Base-by-base conservation (phyloP, 92 coral and sea anemone species). In the Porites divaricata region DNA sequence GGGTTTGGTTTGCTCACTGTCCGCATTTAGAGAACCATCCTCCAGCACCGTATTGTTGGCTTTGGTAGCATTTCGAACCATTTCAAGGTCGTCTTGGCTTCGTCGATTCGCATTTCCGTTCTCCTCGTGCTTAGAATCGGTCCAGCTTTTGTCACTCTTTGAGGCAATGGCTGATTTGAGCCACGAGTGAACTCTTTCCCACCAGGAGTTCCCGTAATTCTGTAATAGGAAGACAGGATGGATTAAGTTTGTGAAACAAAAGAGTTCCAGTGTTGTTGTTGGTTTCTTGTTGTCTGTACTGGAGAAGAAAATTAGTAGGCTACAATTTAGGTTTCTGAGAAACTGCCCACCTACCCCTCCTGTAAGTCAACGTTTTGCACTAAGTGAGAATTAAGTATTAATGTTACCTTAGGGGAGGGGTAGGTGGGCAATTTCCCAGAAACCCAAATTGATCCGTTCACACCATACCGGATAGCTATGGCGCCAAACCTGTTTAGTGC, bases 161-260 rank as follows among this genome's bases (percentile, higher is more conserved):
- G 2, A 54, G 77, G 26, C 6, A 21, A 73, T 73, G 1, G 77
- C 45, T 21, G 61, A 73, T 73, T 73, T 73, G 9, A 73, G 59
- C 52, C 41, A 54, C 8, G 41, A 28, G 4, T 22, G 2, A 62
- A 73, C 52, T 73, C 63, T 73, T 73, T 20, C 52, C 15, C 62
- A 25, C 9, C 21, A 11, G 15, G 77, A 41, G 53, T 21, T 51
- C 1, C 12, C 35, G 17, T 23, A 13, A 2, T 72, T 72, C 77
- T 73, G 77, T 2, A 52, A 12, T 1, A 11, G 12, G 52, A 73
- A 4, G 12, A 54, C 59, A 54, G 17, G 16, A 54, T 54, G 59
- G 12, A 1, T 11, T 54, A 11, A 1, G 59, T 4, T 54, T 11
- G 12, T 54, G 59, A 35, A 35, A 35, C 45, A 35, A 6, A 35